Evolutionary conservation across 2,113 vertebrate species (phyloP).

Genomic region (Siphamia tubifer): DNA sequence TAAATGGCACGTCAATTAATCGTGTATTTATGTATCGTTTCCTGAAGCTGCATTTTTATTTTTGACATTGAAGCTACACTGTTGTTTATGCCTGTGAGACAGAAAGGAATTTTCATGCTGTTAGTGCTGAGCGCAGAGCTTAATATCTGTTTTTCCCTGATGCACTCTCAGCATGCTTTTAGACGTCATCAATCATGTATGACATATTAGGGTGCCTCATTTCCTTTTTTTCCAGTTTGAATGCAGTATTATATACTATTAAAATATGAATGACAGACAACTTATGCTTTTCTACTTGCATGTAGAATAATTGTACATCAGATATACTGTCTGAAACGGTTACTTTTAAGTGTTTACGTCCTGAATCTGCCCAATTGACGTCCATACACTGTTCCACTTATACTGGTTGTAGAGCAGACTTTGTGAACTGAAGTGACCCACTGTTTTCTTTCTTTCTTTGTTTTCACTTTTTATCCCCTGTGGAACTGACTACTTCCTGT

Average conservation of each 20-base stretch:
- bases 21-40: neutral
- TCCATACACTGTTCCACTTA: slow-evolving; percentile 10
- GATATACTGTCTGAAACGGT: neutral
- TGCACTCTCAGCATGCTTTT: slow-evolving; percentile 27
- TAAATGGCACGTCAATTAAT: neutral
- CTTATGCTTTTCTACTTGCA: neutral
- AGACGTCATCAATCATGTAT: slow-evolving; percentile 37
- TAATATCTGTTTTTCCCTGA: neutral
- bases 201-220: slow-evolving; percentile 16
- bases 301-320: neutral
- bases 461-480: slow-evolving; percentile 35
- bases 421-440: slow-evolving; percentile 25
- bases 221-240: slow-evolving; percentile 6
- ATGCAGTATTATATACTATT: slow-evolving; percentile 9
- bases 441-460: slow-evolving; percentile 11
- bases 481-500: slow-evolving; percentile 44
- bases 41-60: neutral
- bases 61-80: neutral
- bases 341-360: neutral
- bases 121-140: neutral
- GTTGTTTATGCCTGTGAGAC: neutral
- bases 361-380: slow-evolving; percentile 21
- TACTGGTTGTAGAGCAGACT: slow-evolving; percentile 13
- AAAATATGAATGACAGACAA: slow-evolving; percentile 9
- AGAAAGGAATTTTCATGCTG: neutral